These are phyloP conservation scores for Caenorhabditis panamensis DNA, from an alignment of 2,888 invertebrate species.

Conservation along the genomic window DNA sequence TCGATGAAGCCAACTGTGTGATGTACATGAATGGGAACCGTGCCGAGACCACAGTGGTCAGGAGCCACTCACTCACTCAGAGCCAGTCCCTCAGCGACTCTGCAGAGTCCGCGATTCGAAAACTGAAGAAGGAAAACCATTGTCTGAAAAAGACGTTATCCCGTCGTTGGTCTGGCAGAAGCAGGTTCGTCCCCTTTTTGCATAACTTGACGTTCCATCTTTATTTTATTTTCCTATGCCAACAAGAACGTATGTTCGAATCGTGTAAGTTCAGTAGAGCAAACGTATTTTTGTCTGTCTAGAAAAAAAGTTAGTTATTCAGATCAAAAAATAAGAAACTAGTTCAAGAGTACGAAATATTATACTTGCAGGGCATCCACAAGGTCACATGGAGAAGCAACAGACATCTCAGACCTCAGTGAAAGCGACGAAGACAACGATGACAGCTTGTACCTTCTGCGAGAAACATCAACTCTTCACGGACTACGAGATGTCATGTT, in stretches of 20 bases:
- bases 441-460: slow-evolving; percentile 57
- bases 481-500: slow-evolving; percentile 71
- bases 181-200: slow-evolving; percentile 62
- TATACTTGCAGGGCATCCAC: slow-evolving; percentile 33
- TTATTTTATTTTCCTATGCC: slow-evolving; percentile 24
- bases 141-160: slow-evolving; percentile 62
- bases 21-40: slow-evolving; percentile 61
- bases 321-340: slow-evolving; percentile 6
- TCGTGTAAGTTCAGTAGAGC: slow-evolving; percentile 25
- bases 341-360: background rate
- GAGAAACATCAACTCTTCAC: slow-evolving; percentile 73
- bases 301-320: too few species aligned
- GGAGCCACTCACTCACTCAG: slow-evolving; percentile 42
- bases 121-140: slow-evolving; percentile 61
- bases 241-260: slow-evolving; percentile 12
- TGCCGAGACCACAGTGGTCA: slow-evolving; percentile 45
- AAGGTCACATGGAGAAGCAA: slow-evolving; percentile 33
- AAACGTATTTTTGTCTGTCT: too few species aligned
- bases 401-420: slow-evolving; percentile 26
- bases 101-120: slow-evolving; percentile 50
- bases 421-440: slow-evolving; percentile 63
- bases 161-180: slow-evolving; percentile 65
- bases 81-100: slow-evolving; percentile 51
- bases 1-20: slow-evolving; percentile 62
- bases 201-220: slow-evolving; percentile 10